A percentile compares a stretch with the other conserved stretches of the same genome.
phyloP scores from a whole-genome alignment of 2,797 vertebrate genomes.

The Psittacula echo region DNA sequence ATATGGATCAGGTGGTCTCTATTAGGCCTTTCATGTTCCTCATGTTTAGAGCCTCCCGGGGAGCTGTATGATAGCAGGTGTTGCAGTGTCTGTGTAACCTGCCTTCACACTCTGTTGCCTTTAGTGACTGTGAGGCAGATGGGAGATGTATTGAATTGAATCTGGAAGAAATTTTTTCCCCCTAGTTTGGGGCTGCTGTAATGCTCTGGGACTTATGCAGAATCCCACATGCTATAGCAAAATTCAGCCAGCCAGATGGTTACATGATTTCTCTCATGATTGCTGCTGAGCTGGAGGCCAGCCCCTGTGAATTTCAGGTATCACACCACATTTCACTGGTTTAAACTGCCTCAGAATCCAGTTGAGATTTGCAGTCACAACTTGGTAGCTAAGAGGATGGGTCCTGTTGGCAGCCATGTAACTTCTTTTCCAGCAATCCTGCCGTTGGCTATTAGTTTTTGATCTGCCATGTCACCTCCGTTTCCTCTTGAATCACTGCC shows the following conservation, averaged over 20 bases:
- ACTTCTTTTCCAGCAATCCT: background rate
- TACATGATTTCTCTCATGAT: background rate
- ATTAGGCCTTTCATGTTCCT: background rate
- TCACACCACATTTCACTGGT: background rate
- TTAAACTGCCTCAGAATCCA: background rate
- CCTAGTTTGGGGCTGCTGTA: background rate
- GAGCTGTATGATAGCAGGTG: background rate
- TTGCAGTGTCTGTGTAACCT: background rate
- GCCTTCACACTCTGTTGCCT: background rate
- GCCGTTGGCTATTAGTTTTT: background rate
- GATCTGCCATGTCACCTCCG: background rate
- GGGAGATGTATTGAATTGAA: background rate
- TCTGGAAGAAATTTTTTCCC: background rate
- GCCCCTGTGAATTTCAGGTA: background rate
- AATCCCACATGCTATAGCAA: background rate
- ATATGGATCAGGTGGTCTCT: background rate
- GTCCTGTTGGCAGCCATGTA: background rate
- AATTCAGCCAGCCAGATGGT: background rate
- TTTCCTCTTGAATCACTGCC: background rate
- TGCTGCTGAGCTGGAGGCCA: slow-evolving; percentile 6
- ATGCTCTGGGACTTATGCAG: background rate
- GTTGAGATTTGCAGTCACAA: background rate
- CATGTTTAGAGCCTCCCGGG: background rate
- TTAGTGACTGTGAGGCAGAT: background rate
- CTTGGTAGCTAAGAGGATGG: background rate